These are phyloP conservation scores for Sinocyclocheilus grahami DNA, from an alignment of 2,113 vertebrate genomes.

Conservation along the genomic window DNA sequence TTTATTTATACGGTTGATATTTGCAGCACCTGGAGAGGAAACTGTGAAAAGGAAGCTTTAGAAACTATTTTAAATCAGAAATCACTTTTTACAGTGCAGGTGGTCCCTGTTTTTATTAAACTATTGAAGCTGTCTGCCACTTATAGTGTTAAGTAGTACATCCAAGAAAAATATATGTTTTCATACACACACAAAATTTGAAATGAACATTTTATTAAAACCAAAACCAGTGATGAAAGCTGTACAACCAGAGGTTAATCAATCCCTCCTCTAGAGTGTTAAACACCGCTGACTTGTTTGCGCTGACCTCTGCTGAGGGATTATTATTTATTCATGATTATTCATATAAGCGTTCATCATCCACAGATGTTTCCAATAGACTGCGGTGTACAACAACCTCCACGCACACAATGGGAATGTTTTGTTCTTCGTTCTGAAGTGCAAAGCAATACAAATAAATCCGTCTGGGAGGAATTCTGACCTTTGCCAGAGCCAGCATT, in stretches of 20 bases:
- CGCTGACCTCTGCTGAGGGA: neutral
- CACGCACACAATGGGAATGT: conserved; percentile 40
- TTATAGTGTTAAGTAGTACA: too few species aligned
- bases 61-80: too few species aligned
- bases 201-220: neutral
- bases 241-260: neutral
- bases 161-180: neutral
- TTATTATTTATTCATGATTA: conserved; percentile 43
- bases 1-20: too few species aligned
- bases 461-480: conserved; percentile 50
- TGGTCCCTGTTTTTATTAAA: too few species aligned
- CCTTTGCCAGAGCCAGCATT: conserved; percentile 41
- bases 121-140: too few species aligned
- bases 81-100: too few species aligned
- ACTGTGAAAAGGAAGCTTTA: conserved; percentile 71
- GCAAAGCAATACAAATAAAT: conserved; percentile 53
- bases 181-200: neutral
- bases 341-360: conserved; percentile 35
- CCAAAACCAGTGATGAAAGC: neutral
- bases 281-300: conserved; percentile 32
- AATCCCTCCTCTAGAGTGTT: conserved; percentile 1
- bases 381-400: conserved; percentile 27
- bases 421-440: conserved; percentile 44
- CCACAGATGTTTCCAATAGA: conserved; percentile 38
- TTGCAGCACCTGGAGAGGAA: conserved; percentile 77